Evolutionary conservation across 2,888 invertebrate species (phyloP), one percentile per base, ranked within the genome.

Genomic region (Lottia gigantea): DNA sequence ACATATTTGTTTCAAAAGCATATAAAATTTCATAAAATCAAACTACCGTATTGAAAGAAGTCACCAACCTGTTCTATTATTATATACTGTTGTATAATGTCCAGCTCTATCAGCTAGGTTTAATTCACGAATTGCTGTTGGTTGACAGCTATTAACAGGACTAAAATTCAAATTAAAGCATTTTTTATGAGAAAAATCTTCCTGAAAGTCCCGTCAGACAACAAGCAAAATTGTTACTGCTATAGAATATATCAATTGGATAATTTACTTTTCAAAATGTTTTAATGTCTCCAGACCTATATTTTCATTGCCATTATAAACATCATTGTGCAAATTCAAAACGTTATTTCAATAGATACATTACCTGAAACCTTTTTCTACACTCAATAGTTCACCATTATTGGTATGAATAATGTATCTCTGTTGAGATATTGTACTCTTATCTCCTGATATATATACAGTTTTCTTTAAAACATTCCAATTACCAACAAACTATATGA

Each of bases 391-490:
- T 55, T 23, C 23, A 14, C 23, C 55, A 11, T 55, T 19, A 23
- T 23, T 55, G 19, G 55, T 55, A 3, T 55, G 19, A 23, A 55
- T 23, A 2, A 55, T 11, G 12, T 12, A 14, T 12, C 55, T 19
- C 23, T 23, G 55, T 55, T 55, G 55, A 14, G 55, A 55, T 12
- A 14, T 55, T 19, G 55, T 23, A 55, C 55, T 55, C 15, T 23
- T 14, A 23, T 19, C 55, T 23, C 55, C 55, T 3, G 55, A n/a
- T 19, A 55, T 19, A 55, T 55, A 55, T 23, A 55, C 55, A 23
- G 55, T 55, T 23, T 55, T 55, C 23, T 55, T 55, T 4, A 55
- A 8, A 55, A 55, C 55, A 55, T 55, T 55, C 55, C 55, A 55
- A 23, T 55, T 55, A 12, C 55, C 55, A 23, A 55, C 23, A 55